These are phyloP conservation scores for Hirudinaria manillensis DNA, from an alignment of 2,888 invertebrate genomes.

Conservation along the genomic window DNA sequence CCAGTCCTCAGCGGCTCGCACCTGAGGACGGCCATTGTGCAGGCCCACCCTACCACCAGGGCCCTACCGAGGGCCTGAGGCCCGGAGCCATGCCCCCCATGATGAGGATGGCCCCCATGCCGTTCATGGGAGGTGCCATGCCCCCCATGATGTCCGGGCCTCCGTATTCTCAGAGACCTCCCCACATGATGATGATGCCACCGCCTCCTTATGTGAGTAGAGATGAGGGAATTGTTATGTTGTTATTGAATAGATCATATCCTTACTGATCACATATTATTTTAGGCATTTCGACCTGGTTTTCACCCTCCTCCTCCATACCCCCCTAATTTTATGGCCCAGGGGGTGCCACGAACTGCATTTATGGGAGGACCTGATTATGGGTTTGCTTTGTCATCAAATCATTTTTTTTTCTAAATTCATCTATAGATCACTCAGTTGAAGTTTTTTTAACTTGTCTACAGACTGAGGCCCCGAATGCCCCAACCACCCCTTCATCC, in stretches of 20 bases:
- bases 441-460: not conserved
- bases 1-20: not conserved
- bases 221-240: not conserved
- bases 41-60: conserved; percentile 10
- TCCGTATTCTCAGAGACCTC: conserved; percentile 41
- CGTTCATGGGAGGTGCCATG: conserved; percentile 33
- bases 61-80: not conserved
- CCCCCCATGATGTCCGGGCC: conserved; percentile 28
- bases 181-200: conserved; percentile 43
- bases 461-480: not conserved
- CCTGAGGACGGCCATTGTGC: conserved; percentile 16
- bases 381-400: conserved; percentile 40
- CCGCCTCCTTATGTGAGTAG: conserved; percentile 8
- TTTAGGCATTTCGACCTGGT: conserved; percentile 27
- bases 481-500: not conserved
- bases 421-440: not conserved
- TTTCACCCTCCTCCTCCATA: conserved; percentile 26
- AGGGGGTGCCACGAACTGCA: conserved; percentile 25
- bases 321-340: conserved; percentile 30
- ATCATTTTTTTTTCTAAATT: not conserved
- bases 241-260: not conserved
- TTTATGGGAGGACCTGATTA: conserved; percentile 31
- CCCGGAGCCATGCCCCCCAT: conserved; percentile 31
- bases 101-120: conserved; percentile 36
- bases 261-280: not conserved